Base-by-base conservation (phyloP, 92 coral and sea anemone genomes). In the Pocillopora meandrina region DNA sequence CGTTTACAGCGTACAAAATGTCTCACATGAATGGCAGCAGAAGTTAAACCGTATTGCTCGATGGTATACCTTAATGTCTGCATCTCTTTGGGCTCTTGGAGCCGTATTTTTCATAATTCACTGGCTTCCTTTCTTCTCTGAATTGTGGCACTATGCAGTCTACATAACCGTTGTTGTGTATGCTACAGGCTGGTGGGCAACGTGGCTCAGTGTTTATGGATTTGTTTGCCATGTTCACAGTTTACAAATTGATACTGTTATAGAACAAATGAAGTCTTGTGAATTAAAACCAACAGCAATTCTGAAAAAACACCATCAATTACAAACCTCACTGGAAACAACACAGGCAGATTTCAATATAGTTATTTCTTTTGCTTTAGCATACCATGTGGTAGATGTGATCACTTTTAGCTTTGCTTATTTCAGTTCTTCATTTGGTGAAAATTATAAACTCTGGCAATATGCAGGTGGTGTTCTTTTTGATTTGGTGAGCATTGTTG, bases 381-480 rank as follows among this genome's bases (percentile, higher is more conserved):
- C 80, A 8, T 91, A 88, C 42, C 94, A 91, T 72, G 77, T 88
- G 1, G 36, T 80, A 20, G 94, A 91, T 65, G 35, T 91, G 62
- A 91, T 91, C 62, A 72, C 89, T n/a, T 91, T 91, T 60, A 91
- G 94, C 68, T 91, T 91, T 65, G 94, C 94, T 7, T 91, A 89
- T 78, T 91, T 88, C 21, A 79, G 77, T 85, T 81, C 87, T 15
- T 87, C 91, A 65, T 91, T 91, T 85, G 94, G 94, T 18, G 67
- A 69, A 5, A 57, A 85, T 63, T 91, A 91, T 66, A 75, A 65
- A 16, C 56, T 91, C 11, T 91, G 92, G 92, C 92, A 90, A 33
- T 90, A 90, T 33, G 81, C 71, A 12, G 92, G 90, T 2, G 78
- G 88, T 10, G 90, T 90, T 26, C 82, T 81, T 19, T 90, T 90